Evolutionary conservation across 2,888 invertebrate genomes (phyloP), one percentile per base, ranked within the genome.

Genomic region (Leptothorax acervorum): DNA sequence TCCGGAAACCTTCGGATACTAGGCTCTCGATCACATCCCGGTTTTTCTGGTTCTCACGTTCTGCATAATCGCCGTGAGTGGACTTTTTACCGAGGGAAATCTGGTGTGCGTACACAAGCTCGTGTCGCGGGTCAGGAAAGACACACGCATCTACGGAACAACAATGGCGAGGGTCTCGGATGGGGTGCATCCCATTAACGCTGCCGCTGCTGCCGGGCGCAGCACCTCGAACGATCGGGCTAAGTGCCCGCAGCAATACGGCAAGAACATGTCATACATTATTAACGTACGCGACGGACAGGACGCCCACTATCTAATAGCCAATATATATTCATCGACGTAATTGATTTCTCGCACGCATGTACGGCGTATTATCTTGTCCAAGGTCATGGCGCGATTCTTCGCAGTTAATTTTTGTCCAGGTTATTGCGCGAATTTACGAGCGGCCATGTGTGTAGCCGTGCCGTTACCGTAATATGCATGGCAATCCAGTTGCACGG

Each of bases 321-420:
- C 91, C 93, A 92, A 93, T 93, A 93, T 93, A 93, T 93, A 93
- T 93, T 93, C 93, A 92, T 93, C 89, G 92, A 79, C 90, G 91
- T 93, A 92, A 93, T 93, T 92, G 92, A 93, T 93, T 92, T 91
- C 87, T 86, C 89, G 87, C 89, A 83, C 88, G 88, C 70, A 74
- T 76, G 28, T 39, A 65, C 75, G 45, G 18, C 70, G 79, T 81
- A 82, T 88, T 89, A 79, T 90, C 86, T 70, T 85, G 66, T 18
- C 70, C 88, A 87, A 86, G 86, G 85, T 75, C 88, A 85, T 42
- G n/a, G 70, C 75, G 63, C 42, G 39, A 51, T 76, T 15, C 62
- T 63, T 31, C 23, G 53, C 42, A 23, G 65, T 65, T 74, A 55
- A 82, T 82, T 82, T 82, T 82, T 81, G 48, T 28, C 48, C 79